These are phyloP conservation scores for Columba guinea DNA, from an alignment of 2,797 vertebrate species.

Conservation along the genomic window DNA sequence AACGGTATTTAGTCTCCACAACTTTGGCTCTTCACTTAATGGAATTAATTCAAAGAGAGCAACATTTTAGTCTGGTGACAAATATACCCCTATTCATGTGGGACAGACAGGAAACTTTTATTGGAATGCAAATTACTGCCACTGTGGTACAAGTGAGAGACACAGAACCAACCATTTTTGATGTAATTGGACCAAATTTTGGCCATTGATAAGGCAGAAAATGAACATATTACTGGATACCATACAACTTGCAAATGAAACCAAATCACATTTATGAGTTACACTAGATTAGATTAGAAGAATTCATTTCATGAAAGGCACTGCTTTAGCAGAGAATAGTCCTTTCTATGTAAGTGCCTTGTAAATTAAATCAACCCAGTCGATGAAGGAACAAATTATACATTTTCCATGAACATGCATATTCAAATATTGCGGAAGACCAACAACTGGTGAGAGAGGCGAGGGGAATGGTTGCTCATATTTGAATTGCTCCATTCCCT, in stretches of 20 bases:
- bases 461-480: slow-evolving; percentile 23
- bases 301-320: slow-evolving; percentile 51
- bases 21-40: neutral
- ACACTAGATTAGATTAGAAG: slow-evolving; percentile 48
- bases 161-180: neutral
- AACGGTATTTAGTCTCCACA: neutral
- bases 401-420: slow-evolving; percentile 49
- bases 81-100: neutral
- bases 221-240: neutral
- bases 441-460: slow-evolving; percentile 14
- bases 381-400: slow-evolving; percentile 1
- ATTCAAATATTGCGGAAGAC: slow-evolving; percentile 68
- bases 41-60: neutral
- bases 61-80: neutral
- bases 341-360: slow-evolving; percentile 39
- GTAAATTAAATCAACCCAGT: slow-evolving; percentile 67
- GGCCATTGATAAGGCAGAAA: neutral
- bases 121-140: neutral
- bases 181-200: neutral
- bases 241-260: slow-evolving; percentile 11
- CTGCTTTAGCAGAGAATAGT: slow-evolving; percentile 30
- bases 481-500: slow-evolving; percentile 55
- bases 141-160: neutral
- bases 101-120: neutral
- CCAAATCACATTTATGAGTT: slow-evolving; percentile 21